These are phyloP conservation scores for Drosophila malerkotliana DNA, from an alignment of 1,140 invertebrate species.

Conservation along the genomic window DNA sequence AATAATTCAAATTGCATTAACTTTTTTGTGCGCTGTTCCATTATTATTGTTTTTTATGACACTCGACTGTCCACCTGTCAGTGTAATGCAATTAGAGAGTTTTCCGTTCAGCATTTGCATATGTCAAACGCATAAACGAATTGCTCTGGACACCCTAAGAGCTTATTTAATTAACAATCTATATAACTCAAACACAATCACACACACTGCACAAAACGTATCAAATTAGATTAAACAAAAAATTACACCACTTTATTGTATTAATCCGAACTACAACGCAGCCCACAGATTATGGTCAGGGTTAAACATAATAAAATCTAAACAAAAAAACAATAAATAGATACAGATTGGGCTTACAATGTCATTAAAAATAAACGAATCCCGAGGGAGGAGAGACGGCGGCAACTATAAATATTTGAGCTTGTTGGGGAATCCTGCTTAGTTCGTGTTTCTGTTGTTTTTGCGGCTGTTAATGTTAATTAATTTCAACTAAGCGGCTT, in stretches of 20 bases:
- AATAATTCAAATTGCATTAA: constrained; percentile 14
- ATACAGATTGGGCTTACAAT: constrained; percentile 75
- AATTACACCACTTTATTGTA: constrained; percentile 9
- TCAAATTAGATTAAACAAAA: constrained; percentile 34
- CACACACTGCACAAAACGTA: constrained; percentile 36
- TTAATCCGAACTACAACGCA: constrained; percentile 13
- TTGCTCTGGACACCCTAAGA: constrained; percentile 4
- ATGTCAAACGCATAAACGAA: constrained; percentile 36
- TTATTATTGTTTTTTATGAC: constrained; percentile 20
- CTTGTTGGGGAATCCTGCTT: constrained; percentile 38
- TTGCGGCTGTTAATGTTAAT: constrained; percentile 73
- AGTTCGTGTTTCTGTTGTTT: constrained; percentile 24
- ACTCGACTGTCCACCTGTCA: constrained; percentile 24
- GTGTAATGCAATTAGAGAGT: constrained; percentile 29
- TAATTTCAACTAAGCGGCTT: constrained; percentile 79
- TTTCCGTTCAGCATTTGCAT: constrained; percentile 16
- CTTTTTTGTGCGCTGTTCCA: background rate
- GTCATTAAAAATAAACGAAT: constrained; percentile 74
- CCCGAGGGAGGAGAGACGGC: constrained; percentile 10
- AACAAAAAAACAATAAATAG: constrained; percentile 36
- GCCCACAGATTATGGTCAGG: constrained; percentile 14
- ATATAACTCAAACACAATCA: constrained; percentile 22
- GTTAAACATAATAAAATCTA: constrained; percentile 6
- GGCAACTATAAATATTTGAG: constrained; percentile 66
- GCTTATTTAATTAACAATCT: constrained; percentile 62